Conservation (phyloP, 1,140 invertebrate genomes). For the Drosophila paulistorum region DNA sequence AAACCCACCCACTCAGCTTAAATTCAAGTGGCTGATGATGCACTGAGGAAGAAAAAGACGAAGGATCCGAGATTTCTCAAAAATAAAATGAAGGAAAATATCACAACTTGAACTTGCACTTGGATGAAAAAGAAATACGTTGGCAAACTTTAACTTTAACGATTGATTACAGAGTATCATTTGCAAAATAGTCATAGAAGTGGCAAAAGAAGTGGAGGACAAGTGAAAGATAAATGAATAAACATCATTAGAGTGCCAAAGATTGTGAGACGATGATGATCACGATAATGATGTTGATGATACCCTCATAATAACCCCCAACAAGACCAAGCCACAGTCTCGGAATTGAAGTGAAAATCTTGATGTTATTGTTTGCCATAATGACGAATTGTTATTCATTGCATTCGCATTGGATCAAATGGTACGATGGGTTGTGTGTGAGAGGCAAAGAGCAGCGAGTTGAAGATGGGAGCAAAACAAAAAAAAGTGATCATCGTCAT, state of each 20-base stretch:
- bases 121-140: slow-evolving; percentile 19
- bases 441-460: too few relatives aligned
- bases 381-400: slow-evolving; percentile 52
- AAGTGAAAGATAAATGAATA: slow-evolving; percentile 40
- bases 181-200: slow-evolving; percentile 18
- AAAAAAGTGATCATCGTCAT: slow-evolving; percentile 12
- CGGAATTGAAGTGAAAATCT: slow-evolving; percentile 13
- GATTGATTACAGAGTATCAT: slow-evolving; percentile 51
- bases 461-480: too few relatives aligned
- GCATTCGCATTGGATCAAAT: not conserved
- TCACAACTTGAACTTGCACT: slow-evolving; percentile 51
- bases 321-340: not conserved
- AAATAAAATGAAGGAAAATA: slow-evolving; percentile 9
- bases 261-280: not conserved
- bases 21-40: slow-evolving; percentile 10
- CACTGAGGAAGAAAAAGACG: slow-evolving; percentile 34
- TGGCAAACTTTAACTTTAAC: slow-evolving; percentile 13
- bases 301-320: slow-evolving; percentile 1
- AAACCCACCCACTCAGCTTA: slow-evolving; percentile 16
- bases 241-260: slow-evolving; percentile 43
- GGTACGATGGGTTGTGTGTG: not conserved
- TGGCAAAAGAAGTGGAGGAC: slow-evolving; percentile 38
- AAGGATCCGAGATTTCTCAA: slow-evolving; percentile 11
- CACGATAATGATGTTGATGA: not conserved
- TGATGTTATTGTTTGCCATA: slow-evolving; percentile 50